phyloP scores from a whole-genome alignment of 2,888 invertebrate genomes.

The Eurytoma adleriae region DNA sequence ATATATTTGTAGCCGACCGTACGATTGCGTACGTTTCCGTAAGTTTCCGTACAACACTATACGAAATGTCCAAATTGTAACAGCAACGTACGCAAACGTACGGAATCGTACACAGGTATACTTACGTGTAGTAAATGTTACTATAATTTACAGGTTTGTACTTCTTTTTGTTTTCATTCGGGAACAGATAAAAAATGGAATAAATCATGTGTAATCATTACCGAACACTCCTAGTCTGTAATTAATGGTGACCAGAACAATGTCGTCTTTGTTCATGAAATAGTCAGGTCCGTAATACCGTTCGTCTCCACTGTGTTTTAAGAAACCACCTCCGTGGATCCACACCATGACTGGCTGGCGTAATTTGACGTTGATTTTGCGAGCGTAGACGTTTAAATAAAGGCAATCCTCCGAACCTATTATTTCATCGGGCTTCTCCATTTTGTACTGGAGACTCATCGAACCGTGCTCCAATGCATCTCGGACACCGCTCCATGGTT shows the following conservation, averaged over 20 bases:
- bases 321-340: slow-evolving; percentile 65
- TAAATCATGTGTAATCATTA: slow-evolving; percentile 34
- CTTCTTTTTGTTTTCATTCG: no score
- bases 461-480: slow-evolving; percentile 66
- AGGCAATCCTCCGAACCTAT: slow-evolving; percentile 62
- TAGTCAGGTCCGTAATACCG: slow-evolving; percentile 66
- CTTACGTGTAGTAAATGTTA: no score
- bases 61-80: no score
- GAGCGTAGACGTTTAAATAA: slow-evolving; percentile 63
- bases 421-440: background rate
- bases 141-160: no score
- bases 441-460: slow-evolving; percentile 7
- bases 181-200: background rate
- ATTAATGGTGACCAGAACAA: slow-evolving; percentile 69
- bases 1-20: no score
- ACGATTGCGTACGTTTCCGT: no score
- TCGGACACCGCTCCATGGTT: slow-evolving; percentile 60
- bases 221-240: slow-evolving; percentile 65
- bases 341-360: slow-evolving; percentile 62
- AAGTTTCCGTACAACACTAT: no score
- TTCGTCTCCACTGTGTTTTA: slow-evolving; percentile 62
- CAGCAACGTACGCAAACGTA: no score
- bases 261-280: slow-evolving; percentile 63
- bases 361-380: slow-evolving; percentile 8
- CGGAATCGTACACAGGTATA: no score